Percentiles rank a stretch among this genome's conserved stretches.
These are phyloP conservation scores for Orbicella faveolata DNA, from an alignment of 64 coral and sea anemone genomes.

Conservation along the genomic window DNA sequence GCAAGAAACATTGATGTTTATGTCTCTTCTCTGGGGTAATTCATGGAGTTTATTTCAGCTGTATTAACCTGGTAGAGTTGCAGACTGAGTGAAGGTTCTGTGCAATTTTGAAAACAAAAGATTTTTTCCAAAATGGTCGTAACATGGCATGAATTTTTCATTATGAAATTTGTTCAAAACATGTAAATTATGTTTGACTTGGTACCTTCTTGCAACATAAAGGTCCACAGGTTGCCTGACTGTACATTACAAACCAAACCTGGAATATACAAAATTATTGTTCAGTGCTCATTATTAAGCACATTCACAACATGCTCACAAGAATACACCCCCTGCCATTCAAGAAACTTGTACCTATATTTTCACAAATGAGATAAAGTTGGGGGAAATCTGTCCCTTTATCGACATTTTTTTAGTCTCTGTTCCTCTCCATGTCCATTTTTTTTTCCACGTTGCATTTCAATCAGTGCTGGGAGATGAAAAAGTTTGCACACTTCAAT, in stretches of 20 bases:
- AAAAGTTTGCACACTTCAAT: too few species aligned
- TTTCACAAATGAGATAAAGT: too few species aligned
- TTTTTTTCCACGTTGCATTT: too few species aligned
- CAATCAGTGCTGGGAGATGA: too few species aligned
- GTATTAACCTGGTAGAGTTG: background rate
- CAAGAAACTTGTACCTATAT: background rate
- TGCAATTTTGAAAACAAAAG: background rate
- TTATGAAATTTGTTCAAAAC: too few species aligned
- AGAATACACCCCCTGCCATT: background rate
- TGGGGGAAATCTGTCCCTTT: too few species aligned
- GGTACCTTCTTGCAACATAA: too few species aligned
- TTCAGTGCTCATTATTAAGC: background rate
- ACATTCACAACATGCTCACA: constrained; percentile 19
- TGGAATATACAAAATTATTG: constrained; percentile 33
- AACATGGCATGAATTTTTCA: background rate
- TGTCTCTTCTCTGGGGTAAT: background rate
- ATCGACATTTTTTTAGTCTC: too few species aligned
- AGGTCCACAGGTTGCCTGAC: background rate
- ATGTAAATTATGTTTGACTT: too few species aligned
- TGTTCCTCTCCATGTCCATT: too few species aligned
- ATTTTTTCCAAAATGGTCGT: background rate
- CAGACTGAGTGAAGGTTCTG: constrained; percentile 11
- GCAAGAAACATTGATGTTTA: background rate
- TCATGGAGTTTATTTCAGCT: background rate
- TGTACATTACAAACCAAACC: constrained; percentile 52